These are phyloP conservation scores for Xestoiulus laeticollis DNA, from an alignment of 2,888 invertebrate genomes.

Conservation along the genomic window DNA sequence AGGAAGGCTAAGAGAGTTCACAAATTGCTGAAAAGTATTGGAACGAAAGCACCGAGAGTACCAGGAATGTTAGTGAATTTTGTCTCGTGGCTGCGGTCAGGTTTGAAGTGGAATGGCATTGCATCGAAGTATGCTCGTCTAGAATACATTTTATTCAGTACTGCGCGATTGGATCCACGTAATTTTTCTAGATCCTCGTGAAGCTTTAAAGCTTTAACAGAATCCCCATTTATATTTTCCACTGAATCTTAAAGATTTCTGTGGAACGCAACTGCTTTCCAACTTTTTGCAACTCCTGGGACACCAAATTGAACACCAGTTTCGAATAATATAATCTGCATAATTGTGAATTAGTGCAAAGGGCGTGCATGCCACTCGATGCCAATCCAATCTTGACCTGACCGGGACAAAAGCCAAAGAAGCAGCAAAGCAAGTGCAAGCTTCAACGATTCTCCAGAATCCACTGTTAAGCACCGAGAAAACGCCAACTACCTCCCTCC, in stretches of 20 bases:
- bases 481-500: not conserved
- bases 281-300: too few species aligned
- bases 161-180: too few species aligned
- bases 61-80: not conserved
- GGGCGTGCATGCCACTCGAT: not conserved
- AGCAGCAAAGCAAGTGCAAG: not conserved
- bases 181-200: too few species aligned
- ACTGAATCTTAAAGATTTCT: too few species aligned
- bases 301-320: too few species aligned
- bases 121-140: too few species aligned
- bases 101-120: not conserved
- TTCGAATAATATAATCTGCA: too few species aligned
- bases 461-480: not conserved
- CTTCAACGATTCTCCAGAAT: not conserved
- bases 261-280: too few species aligned
- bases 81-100: not conserved
- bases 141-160: too few species aligned
- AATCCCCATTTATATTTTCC: too few species aligned
- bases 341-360: not conserved
- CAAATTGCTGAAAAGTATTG: not conserved
- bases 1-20: not conserved
- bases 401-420: not conserved
- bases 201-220: too few species aligned
- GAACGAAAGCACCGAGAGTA: not conserved
- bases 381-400: conserved; percentile 12